phyloP scores from a whole-genome alignment of 2,113 vertebrate genomes.

The Tricholaema leucomelas region DNA sequence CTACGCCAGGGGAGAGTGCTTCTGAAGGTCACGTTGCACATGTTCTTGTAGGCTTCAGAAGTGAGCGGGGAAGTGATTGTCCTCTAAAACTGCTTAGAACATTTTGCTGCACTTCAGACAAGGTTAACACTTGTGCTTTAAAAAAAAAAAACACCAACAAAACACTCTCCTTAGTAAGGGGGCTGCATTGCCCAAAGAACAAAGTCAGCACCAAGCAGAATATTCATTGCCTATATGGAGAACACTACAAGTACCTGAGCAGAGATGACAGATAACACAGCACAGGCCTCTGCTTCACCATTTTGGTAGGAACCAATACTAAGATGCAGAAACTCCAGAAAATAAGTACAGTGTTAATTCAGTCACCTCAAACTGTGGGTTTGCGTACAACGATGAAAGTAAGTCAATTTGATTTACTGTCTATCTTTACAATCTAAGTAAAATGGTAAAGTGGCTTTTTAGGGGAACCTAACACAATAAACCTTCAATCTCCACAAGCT shows the following conservation, averaged over 20 bases:
- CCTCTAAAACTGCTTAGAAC: background rate
- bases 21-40: background rate
- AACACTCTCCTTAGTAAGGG: background rate
- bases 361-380: background rate
- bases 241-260: background rate
- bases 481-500: background rate
- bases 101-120: background rate
- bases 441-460: background rate
- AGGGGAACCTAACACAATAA: background rate
- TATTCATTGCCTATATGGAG: background rate
- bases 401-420: background rate
- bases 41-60: background rate
- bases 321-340: background rate
- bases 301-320: background rate
- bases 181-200: conserved; percentile 19
- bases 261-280: background rate
- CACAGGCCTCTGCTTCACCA: background rate
- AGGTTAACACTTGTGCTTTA: conserved; percentile 1
- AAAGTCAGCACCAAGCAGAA: conserved; percentile 4
- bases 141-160: background rate
- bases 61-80: background rate
- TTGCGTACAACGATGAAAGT: background rate
- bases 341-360: background rate
- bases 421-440: background rate
- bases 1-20: background rate